phyloP scores from a whole-genome alignment of 2,797 vertebrate species.

The Oreortyx pictus region DNA sequence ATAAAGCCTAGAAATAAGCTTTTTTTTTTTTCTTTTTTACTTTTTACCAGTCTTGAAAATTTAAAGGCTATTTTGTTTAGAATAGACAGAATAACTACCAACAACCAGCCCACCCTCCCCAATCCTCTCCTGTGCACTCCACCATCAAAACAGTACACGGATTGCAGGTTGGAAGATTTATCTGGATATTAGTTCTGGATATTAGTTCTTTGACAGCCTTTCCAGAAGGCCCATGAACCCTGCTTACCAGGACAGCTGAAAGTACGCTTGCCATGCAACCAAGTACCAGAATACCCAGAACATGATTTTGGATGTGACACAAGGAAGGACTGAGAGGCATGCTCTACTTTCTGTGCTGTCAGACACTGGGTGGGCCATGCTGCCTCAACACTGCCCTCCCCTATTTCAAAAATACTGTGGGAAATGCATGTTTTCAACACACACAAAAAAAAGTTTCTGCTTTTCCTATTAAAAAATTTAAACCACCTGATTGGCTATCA shows the following conservation, averaged over 20 bases:
- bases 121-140: background rate
- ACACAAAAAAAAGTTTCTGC: conserved; percentile 30
- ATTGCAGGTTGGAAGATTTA: background rate
- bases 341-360: background rate
- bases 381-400: background rate
- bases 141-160: background rate
- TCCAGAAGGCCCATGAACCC: background rate
- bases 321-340: background rate
- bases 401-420: background rate
- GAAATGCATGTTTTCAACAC: conserved; percentile 25
- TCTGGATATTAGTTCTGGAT: background rate
- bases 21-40: background rate
- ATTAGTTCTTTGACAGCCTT: background rate
- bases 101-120: background rate
- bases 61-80: background rate
- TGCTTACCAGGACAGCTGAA: background rate
- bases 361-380: background rate
- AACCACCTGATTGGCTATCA: conserved; percentile 93
- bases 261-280: background rate
- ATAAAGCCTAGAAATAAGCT: background rate
- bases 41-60: background rate
- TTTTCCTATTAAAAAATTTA: conserved; percentile 68
- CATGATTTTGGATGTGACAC: background rate
- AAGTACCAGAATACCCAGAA: background rate
- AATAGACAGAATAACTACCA: background rate